Conservation (phyloP, 2,888 invertebrate genomes). For the Acrocera orbiculus region DNA sequence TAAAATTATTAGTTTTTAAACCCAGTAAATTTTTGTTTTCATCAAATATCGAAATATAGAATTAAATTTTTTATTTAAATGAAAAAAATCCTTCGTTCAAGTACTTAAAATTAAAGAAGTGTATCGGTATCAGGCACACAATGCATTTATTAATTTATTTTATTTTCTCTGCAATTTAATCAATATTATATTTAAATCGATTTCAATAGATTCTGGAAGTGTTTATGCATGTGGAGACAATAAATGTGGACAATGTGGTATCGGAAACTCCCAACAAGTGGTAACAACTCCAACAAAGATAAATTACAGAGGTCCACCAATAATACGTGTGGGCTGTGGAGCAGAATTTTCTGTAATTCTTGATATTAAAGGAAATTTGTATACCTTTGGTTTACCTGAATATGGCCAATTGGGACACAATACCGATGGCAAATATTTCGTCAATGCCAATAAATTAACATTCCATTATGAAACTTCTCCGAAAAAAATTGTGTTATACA, state of each 20-base stretch:
- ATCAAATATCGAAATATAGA: too few species aligned
- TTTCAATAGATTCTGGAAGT: constrained; percentile 48
- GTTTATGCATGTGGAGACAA: constrained; percentile 86
- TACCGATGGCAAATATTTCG: constrained; percentile 87
- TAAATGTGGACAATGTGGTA: constrained; percentile 80
- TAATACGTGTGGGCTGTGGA: constrained; percentile 77
- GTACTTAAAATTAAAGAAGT: too few species aligned
- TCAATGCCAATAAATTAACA: constrained; percentile 71
- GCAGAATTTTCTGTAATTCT: constrained; percentile 85
- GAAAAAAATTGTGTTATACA: constrained; percentile 66
- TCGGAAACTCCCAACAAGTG: constrained; percentile 47
- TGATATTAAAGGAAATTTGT: constrained; percentile 73
- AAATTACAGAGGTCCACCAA: constrained; percentile 65
- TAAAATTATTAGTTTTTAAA: too few species aligned
- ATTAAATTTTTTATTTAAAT: too few species aligned
- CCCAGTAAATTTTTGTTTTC: too few species aligned
- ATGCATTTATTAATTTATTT: too few species aligned
- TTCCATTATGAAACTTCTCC: constrained; percentile 74
- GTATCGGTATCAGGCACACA: too few species aligned
- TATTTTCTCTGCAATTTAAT: too few species aligned
- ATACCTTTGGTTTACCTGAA: constrained; percentile 85
- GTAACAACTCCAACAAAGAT: constrained; percentile 40
- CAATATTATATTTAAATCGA: too few species aligned
- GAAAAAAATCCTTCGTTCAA: too few species aligned
- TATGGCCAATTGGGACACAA: constrained; percentile 89